phyloP scores from a whole-genome alignment of 64 coral and sea anemone species.

The Actinia tenebrosa region DNA sequence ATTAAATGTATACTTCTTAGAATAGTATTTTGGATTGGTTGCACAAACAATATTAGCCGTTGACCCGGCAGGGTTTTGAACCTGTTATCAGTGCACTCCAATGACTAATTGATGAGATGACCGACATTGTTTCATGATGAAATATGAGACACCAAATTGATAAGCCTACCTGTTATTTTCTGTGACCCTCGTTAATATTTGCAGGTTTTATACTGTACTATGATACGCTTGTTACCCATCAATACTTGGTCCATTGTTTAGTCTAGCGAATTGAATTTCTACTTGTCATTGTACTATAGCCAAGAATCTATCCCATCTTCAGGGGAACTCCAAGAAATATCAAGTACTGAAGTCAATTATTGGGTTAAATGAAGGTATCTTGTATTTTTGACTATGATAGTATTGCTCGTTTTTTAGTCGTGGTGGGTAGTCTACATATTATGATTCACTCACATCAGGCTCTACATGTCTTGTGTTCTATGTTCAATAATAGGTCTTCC shows the following conservation, averaged over 20 bases:
- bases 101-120: background rate
- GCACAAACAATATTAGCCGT: background rate
- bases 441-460: too few relatives aligned
- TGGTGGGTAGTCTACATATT: too few relatives aligned
- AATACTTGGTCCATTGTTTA: background rate
- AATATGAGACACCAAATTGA: background rate
- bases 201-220: slow-evolving; percentile 5
- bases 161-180: background rate
- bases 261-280: background rate
- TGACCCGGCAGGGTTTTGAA: background rate
- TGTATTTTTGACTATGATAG: background rate
- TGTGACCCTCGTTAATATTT: background rate
- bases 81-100: background rate
- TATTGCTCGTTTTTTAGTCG: too few relatives aligned
- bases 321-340: background rate
- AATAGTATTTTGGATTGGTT: background rate
- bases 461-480: too few relatives aligned
- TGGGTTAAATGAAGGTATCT: background rate
- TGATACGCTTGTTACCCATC: background rate
- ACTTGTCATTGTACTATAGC: background rate
- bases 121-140: background rate
- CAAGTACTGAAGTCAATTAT: background rate
- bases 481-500: too few relatives aligned
- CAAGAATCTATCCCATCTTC: background rate
- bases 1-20: background rate